Conservation (phyloP, 2,113 vertebrate species). For the Daubentonia madagascariensis region DNA sequence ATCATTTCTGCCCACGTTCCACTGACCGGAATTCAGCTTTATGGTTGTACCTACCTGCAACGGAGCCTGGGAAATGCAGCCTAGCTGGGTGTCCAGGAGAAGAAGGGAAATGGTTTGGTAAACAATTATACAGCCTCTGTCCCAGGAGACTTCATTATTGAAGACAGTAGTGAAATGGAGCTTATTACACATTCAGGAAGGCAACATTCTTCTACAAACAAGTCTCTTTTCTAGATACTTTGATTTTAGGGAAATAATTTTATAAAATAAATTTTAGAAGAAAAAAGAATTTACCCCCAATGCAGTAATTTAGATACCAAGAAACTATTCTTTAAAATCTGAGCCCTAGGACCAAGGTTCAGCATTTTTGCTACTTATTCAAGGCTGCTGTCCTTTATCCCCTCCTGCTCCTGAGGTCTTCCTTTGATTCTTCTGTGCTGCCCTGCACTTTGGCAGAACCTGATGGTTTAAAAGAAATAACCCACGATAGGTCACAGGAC, state of each 20-base stretch:
- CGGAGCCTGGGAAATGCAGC: background rate
- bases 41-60: background rate
- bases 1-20: background rate
- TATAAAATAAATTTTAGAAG: background rate
- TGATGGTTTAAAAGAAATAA: background rate
- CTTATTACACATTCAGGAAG: background rate
- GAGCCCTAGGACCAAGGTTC: background rate
- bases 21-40: background rate
- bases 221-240: background rate
- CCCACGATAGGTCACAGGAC: background rate
- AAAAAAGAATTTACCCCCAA: background rate
- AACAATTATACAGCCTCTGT: background rate
- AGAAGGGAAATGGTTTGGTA: background rate
- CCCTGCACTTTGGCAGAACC: background rate
- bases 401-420: accelerated
- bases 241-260: background rate
- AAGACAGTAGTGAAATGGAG: background rate
- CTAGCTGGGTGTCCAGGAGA: background rate
- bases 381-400: background rate
- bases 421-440: background rate
- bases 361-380: background rate
- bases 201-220: background rate
- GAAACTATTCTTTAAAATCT: background rate
- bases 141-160: background rate
- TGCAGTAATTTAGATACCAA: background rate